phyloP scores from a whole-genome alignment of 2,113 vertebrate genomes.

The Mormoops blainvillei region DNA sequence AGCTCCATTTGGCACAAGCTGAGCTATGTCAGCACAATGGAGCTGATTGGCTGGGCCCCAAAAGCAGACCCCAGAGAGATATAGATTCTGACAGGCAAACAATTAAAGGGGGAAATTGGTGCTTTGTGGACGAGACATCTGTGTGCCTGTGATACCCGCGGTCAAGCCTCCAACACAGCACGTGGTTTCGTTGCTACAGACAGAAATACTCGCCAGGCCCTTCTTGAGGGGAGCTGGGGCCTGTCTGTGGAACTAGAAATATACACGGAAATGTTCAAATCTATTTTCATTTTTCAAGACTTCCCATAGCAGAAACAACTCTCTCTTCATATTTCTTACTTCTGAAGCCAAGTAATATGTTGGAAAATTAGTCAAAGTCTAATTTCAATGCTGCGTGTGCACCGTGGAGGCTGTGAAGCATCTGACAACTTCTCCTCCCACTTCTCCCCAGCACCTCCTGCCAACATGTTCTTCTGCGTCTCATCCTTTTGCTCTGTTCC shows the following conservation, averaged over 20 bases:
- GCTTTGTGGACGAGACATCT: slow-evolving; percentile 23
- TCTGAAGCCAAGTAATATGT: slow-evolving; percentile 24
- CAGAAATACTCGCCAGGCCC: not conserved
- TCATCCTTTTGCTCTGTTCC: not conserved
- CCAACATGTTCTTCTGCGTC: not conserved
- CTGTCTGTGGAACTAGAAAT: not conserved
- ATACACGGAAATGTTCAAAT: not conserved
- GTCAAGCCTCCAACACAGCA: not conserved
- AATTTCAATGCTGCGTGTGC: slow-evolving; percentile 33
- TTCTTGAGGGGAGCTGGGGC: not conserved
- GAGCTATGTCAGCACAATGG: not conserved
- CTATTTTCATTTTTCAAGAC: slow-evolving; percentile 21
- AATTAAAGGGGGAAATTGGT: slow-evolving; percentile 50
- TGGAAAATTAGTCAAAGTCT: slow-evolving; percentile 55
- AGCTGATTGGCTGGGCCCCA: slow-evolving; percentile 30
- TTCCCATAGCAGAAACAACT: slow-evolving; percentile 5
- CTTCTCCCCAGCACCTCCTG: not conserved
- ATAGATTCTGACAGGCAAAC: slow-evolving; percentile 64
- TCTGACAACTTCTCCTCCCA: not conserved
- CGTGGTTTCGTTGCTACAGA: not conserved
- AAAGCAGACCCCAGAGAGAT: slow-evolving; percentile 30
- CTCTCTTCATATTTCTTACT: not conserved
- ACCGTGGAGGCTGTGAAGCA: not conserved
- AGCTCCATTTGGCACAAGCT: slow-evolving; percentile 25
- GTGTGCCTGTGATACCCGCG: not conserved